Evolutionary conservation across 1,140 invertebrate species (phyloP).

Genomic region (Uloborus diversus): DNA sequence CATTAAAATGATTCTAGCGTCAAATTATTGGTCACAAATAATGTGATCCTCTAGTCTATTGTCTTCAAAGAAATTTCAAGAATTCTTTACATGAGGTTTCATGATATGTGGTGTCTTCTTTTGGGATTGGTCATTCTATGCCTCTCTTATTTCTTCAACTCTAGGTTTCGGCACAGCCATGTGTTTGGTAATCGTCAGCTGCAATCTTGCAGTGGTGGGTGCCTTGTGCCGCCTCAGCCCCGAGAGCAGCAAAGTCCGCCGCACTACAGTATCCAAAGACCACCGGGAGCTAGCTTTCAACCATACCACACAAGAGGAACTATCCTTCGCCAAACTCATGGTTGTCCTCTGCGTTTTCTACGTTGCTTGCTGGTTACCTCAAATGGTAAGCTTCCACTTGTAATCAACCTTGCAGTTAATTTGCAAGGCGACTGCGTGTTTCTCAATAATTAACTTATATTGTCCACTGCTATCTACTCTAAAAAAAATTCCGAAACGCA

Average conservation of each 20-base stretch:
- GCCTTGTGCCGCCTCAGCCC: constrained; percentile 72
- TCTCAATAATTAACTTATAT: neutral
- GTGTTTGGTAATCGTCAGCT: constrained; percentile 80
- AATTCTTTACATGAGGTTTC: no score
- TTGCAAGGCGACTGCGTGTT: neutral
- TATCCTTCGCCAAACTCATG: constrained; percentile 85
- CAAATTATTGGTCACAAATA: no score
- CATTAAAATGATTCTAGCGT: no score
- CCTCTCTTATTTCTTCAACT: no score
- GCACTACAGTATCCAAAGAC: constrained; percentile 58
- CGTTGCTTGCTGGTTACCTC: constrained; percentile 85
- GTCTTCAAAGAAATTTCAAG: no score
- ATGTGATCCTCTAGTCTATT: no score
- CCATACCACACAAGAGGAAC: constrained; percentile 72
- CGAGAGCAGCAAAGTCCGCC: constrained; percentile 63
- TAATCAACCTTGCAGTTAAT: neutral
- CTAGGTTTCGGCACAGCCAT: constrained; percentile 74
- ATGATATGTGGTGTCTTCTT: no score
- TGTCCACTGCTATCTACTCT: neutral
- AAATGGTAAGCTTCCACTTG: constrained; percentile 76
- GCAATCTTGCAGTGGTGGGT: constrained; percentile 81
- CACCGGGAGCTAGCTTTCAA: constrained; percentile 39
- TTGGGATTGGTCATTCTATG: no score
- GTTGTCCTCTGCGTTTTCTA: constrained; percentile 81
- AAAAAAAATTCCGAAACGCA: neutral